A percentile compares a stretch with the other conserved stretches of the same genome.
Conservation (phyloP, 2,113 vertebrate species). For the Nibea albiflora region DNA sequence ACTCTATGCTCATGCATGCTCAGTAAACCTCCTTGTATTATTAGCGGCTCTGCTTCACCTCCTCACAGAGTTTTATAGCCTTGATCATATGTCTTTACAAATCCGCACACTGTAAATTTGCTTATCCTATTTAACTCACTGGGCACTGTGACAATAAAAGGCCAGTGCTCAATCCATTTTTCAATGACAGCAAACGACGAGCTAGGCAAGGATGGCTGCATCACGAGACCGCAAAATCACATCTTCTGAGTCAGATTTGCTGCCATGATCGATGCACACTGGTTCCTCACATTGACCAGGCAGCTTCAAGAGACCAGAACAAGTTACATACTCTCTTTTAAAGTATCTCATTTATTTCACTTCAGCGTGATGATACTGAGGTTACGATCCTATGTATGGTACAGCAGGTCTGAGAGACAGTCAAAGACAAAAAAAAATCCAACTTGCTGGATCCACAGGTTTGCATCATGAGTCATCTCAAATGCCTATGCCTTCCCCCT, state of each 20-base stretch:
- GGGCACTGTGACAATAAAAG: not conserved
- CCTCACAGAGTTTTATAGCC: not conserved
- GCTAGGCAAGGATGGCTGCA: not conserved
- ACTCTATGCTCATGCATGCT: slow-evolving; percentile 3
- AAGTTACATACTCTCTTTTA: not conserved
- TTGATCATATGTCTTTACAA: not conserved
- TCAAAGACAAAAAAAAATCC: not conserved
- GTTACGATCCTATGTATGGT: not conserved
- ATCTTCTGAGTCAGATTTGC: not conserved
- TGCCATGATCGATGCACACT: not conserved
- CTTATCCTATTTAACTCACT: slow-evolving; percentile 13
- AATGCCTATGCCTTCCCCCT: not conserved
- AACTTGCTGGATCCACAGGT: not conserved
- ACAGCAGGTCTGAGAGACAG: not conserved
- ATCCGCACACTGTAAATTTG: slow-evolving; percentile 16
- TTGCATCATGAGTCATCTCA: not conserved
- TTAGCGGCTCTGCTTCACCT: slow-evolving; percentile 2
- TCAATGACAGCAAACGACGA: slow-evolving; percentile 11
- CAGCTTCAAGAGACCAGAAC: too few relatives aligned
- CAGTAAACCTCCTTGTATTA: slow-evolving; percentile 18
- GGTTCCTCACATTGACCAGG: not conserved
- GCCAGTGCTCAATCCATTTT: slow-evolving; percentile 5
- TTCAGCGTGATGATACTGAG: not conserved
- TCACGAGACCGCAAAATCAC: slow-evolving; percentile 18
- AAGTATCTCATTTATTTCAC: not conserved